Percentiles rank a stretch among this genome's conserved stretches.
phyloP scores from a whole-genome alignment of 2,113 vertebrate species.

The Seriola quinqueradiata region DNA sequence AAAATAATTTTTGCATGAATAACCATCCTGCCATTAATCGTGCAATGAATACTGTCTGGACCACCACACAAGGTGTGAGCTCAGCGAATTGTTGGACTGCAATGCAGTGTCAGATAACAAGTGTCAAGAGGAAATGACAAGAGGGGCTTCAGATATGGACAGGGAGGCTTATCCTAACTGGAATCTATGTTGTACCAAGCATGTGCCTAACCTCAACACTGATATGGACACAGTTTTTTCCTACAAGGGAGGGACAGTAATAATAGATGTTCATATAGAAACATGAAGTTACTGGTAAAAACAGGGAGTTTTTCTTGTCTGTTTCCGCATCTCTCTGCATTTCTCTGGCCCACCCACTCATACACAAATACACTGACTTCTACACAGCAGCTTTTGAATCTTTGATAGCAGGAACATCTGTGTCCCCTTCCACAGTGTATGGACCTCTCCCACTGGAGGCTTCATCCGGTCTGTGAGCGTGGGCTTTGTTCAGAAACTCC shows the following conservation, averaged over 20 bases:
- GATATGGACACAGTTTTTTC: conserved; percentile 43
- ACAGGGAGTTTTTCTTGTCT: conserved; percentile 21
- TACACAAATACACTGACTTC: conserved; percentile 34
- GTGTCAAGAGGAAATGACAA: conserved; percentile 68
- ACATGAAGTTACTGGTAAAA: background rate
- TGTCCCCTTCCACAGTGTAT: conserved; percentile 45
- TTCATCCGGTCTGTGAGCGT: conserved; percentile 10
- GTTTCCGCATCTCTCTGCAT: conserved; percentile 14
- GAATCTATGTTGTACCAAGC: conserved; percentile 66
- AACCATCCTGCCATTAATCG: conserved; percentile 38
- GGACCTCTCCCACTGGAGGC: conserved; percentile 24
- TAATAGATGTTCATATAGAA: conserved; percentile 7
- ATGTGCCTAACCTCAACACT: conserved; percentile 42
- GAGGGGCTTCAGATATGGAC: conserved; percentile 44
- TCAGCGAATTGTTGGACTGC: conserved; percentile 51
- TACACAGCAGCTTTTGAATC: conserved; percentile 61
- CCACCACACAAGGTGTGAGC: conserved; percentile 35
- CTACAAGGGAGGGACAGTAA: background rate
- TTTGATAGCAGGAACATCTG: conserved; percentile 71
- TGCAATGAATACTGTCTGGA: conserved; percentile 22
- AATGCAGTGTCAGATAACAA: conserved; percentile 60
- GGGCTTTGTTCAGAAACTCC: conserved; percentile 18
- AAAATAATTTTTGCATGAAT: conserved; percentile 38
- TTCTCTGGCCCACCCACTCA: conserved; percentile 30
- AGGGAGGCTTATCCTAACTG: conserved; percentile 58